phyloP scores from a whole-genome alignment of 2,888 invertebrate genomes.

The Dasypolia templi region DNA sequence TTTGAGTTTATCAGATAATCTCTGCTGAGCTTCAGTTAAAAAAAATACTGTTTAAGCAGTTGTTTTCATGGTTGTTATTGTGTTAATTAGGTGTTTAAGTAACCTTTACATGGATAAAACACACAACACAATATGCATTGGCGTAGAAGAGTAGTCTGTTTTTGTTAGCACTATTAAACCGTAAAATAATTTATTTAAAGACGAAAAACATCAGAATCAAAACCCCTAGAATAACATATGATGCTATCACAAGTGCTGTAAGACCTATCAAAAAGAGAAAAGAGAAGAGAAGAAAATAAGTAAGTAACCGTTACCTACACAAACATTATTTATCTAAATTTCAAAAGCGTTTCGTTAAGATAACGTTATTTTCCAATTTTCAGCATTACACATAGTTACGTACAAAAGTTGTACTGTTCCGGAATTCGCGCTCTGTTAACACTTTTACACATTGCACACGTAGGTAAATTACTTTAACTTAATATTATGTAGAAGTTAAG shows the following conservation, averaged over 20 bases:
- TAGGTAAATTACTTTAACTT: conserved; percentile 58
- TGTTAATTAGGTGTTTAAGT: neutral
- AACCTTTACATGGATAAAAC: neutral
- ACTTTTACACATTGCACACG: conserved; percentile 63
- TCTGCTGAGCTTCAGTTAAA: neutral
- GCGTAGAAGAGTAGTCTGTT: neutral
- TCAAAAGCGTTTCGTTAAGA: conserved; percentile 38
- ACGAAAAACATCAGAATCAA: too few species aligned
- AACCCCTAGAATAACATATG: neutral
- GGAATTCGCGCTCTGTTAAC: conserved; percentile 74
- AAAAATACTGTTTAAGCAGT: too few species aligned
- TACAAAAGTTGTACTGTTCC: conserved; percentile 65
- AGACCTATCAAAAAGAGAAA: neutral
- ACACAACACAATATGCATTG: neutral
- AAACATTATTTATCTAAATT: conserved; percentile 35
- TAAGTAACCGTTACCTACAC: conserved; percentile 27
- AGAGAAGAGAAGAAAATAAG: too few species aligned
- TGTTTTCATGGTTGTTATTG: neutral
- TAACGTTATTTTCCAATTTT: conserved; percentile 50
- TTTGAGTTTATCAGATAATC: too few species aligned
- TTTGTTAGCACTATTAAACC: neutral
- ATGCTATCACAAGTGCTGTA: neutral
- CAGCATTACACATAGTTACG: conserved; percentile 46
- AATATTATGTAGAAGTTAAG: conserved; percentile 44
- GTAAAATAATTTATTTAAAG: neutral